Conservation (phyloP, 2,797 vertebrate genomes). For the Crypturellus tataupa region DNA sequence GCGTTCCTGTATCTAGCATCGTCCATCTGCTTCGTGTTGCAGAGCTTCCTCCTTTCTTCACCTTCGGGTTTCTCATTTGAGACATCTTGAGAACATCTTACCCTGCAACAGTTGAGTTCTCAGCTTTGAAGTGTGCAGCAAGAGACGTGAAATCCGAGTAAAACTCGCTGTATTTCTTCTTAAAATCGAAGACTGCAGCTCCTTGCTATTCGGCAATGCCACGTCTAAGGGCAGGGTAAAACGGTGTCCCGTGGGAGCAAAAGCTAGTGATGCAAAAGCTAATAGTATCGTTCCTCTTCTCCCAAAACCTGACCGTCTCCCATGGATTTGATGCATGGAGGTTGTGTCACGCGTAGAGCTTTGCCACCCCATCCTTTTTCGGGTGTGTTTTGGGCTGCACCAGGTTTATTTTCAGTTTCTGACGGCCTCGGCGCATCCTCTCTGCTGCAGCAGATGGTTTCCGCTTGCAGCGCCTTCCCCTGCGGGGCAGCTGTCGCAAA, state of each 20-base stretch:
- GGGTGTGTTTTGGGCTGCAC: neutral
- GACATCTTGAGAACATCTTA: neutral
- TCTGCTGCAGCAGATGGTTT: neutral
- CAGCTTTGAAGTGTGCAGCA: neutral
- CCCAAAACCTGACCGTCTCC: neutral
- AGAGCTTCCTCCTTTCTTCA: neutral
- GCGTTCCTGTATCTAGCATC: fast-evolving
- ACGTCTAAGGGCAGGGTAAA: neutral
- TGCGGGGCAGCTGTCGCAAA: neutral
- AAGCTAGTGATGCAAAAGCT: neutral
- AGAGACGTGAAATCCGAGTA: neutral
- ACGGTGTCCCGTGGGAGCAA: neutral
- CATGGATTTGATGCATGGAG: fast-evolving
- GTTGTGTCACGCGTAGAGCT: fast-evolving
- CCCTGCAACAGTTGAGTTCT: neutral
- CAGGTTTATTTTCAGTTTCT: neutral
- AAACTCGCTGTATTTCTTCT: neutral
- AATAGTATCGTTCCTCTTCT: fast-evolving
- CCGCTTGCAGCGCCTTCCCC: fast-evolving
- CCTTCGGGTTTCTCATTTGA: neutral
- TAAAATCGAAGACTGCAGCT: neutral
- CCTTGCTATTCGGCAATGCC: neutral
- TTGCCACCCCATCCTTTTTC: neutral
- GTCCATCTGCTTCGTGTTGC: neutral
- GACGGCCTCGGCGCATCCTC: neutral